Percentiles rank a stretch among this genome's conserved stretches.
phyloP scores from a whole-genome alignment of 2,888 invertebrate species.

The Actias luna region DNA sequence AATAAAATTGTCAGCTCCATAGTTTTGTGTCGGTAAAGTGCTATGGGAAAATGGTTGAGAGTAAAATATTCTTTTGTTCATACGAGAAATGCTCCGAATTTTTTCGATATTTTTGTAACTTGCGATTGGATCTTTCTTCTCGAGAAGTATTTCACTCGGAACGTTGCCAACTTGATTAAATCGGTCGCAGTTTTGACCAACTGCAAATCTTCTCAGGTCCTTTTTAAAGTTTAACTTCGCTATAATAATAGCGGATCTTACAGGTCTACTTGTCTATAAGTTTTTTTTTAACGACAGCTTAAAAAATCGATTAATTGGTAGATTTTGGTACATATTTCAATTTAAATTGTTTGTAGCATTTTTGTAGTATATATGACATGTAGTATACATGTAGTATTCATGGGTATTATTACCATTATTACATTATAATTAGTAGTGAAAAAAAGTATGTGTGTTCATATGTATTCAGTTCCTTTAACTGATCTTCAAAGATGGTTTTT shows the following conservation, averaged over 20 bases:
- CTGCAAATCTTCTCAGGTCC: slow-evolving; percentile 19
- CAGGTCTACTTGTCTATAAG: background rate
- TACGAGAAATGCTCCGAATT: background rate
- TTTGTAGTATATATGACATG: too few relatives aligned
- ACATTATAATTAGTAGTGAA: too few relatives aligned
- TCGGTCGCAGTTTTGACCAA: slow-evolving; percentile 18
- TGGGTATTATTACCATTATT: too few relatives aligned
- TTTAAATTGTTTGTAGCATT: too few relatives aligned
- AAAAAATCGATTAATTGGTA: too few relatives aligned
- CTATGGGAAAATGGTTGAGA: background rate
- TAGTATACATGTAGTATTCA: too few relatives aligned
- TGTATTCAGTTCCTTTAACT: too few relatives aligned
- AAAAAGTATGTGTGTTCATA: too few relatives aligned
- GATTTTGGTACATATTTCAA: too few relatives aligned
- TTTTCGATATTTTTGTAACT: slow-evolving; percentile 17
- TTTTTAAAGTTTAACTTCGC: slow-evolving; percentile 1
- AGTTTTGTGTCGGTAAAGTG: background rate
- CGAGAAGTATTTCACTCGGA: slow-evolving; percentile 14
- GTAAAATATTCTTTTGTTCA: slow-evolving; percentile 4
- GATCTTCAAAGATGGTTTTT: too few relatives aligned
- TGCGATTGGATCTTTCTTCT: slow-evolving; percentile 19
- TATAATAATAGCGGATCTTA: slow-evolving; percentile 1
- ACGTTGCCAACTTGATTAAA: slow-evolving; percentile 25
- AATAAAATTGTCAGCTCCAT: slow-evolving; percentile 14
- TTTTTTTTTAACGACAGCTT: too few relatives aligned